A percentile compares a stretch with the other conserved stretches of the same genome.
Conservation (phyloP, 2,113 vertebrate genomes). For the Varanus salvator region DNA sequence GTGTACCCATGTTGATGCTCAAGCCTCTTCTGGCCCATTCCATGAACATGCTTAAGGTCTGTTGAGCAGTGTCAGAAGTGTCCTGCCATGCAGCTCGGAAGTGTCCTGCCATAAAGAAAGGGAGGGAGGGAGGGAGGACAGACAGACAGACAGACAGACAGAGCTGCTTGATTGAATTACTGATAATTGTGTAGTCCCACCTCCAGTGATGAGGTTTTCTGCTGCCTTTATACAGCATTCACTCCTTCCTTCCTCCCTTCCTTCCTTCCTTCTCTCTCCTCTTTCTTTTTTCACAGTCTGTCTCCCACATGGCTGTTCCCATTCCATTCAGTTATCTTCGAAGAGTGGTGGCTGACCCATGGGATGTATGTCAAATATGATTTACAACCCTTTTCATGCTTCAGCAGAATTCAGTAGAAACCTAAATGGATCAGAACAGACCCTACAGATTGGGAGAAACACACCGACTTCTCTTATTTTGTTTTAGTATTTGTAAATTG, state of each 20-base stretch:
- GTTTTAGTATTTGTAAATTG: slow-evolving; percentile 39
- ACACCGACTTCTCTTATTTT: slow-evolving; percentile 35
- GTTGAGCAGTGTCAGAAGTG: neutral
- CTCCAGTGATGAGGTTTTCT: slow-evolving; percentile 1
- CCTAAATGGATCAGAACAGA: slow-evolving; percentile 61
- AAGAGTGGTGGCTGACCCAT: slow-evolving; percentile 60
- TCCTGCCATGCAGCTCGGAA: neutral
- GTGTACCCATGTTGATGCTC: neutral
- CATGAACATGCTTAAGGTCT: slow-evolving; percentile 5
- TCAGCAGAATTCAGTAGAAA: slow-evolving; percentile 62
- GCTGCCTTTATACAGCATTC: slow-evolving; percentile 46
- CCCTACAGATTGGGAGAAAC: slow-evolving; percentile 36
- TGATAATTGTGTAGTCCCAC: slow-evolving; percentile 38
- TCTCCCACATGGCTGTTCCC: slow-evolving; percentile 41
- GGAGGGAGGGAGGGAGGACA: no score
- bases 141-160: no score
- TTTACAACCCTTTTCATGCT: slow-evolving; percentile 67
- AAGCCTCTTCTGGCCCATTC: neutral
- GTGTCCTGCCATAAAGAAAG: neutral
- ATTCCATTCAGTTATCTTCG: slow-evolving; percentile 61
- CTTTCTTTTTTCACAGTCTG: slow-evolving; percentile 41
- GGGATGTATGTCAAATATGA: slow-evolving; percentile 58
- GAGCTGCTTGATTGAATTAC: slow-evolving; percentile 28
- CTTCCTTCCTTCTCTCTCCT: neutral
- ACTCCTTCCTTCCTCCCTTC: slow-evolving; percentile 17